Percentiles rank a stretch among this genome's conserved stretches.
These are phyloP conservation scores for Scaptodrosophila lebanonensis DNA, from an alignment of 1,140 invertebrate genomes.

Conservation along the genomic window DNA sequence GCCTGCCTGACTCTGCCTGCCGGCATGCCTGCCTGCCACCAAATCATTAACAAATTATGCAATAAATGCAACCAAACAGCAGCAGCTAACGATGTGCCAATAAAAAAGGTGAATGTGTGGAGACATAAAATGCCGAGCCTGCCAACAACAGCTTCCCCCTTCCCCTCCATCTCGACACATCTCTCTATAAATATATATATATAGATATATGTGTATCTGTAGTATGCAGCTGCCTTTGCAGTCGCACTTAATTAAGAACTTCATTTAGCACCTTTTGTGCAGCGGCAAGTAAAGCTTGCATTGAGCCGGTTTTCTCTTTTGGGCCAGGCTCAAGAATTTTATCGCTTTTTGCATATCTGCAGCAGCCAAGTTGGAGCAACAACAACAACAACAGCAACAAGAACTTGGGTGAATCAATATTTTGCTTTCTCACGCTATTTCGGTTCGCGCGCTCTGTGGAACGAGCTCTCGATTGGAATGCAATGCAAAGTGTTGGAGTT, in stretches of 20 bases:
- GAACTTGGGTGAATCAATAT: slow-evolving; percentile 60
- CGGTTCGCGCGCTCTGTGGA: slow-evolving; percentile 18
- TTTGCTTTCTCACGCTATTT: slow-evolving; percentile 75
- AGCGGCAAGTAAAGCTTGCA: slow-evolving; percentile 25
- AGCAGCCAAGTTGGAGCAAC: neutral
- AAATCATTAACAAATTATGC: slow-evolving; percentile 68
- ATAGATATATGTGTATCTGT: no score
- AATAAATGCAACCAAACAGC: slow-evolving; percentile 61
- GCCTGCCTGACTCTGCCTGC: neutral
- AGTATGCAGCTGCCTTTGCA: slow-evolving; percentile 49
- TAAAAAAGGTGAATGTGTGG: slow-evolving; percentile 31
- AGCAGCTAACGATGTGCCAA: slow-evolving; percentile 64
- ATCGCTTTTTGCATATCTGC: slow-evolving; percentile 71
- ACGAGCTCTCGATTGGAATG: slow-evolving; percentile 47
- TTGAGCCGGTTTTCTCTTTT: slow-evolving; percentile 37
- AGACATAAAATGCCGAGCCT: slow-evolving; percentile 6
- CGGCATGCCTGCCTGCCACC: slow-evolving; percentile 9
- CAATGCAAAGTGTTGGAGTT: slow-evolving; percentile 29
- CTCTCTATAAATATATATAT: no score
- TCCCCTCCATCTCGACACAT: slow-evolving; percentile 3
- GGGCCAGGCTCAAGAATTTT: slow-evolving; percentile 53
- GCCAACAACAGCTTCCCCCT: slow-evolving; percentile 9
- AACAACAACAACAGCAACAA: no score
- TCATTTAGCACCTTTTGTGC: slow-evolving; percentile 66
- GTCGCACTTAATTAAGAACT: slow-evolving; percentile 73